These are phyloP conservation scores for Triplophysa bombifrons DNA, from an alignment of 2,797 vertebrate species.

Conservation along the genomic window DNA sequence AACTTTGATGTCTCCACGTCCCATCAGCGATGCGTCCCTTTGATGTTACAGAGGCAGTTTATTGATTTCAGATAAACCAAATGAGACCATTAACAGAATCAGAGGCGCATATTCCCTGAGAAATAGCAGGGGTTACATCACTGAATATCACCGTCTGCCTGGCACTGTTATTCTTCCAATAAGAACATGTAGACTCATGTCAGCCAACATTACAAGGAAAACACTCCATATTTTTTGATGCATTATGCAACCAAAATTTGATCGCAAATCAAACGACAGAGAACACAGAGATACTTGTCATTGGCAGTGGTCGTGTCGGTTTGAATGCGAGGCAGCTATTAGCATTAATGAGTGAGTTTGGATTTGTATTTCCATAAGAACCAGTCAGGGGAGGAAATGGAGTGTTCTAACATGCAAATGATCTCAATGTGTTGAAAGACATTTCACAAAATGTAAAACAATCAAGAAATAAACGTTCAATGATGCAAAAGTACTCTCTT, in stretches of 20 bases:
- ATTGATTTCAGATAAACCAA: constrained; percentile 58
- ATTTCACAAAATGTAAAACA: constrained; percentile 53
- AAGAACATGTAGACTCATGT: not conserved
- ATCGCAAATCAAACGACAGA: not conserved
- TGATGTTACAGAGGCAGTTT: constrained; percentile 63
- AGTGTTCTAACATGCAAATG: constrained; percentile 51
- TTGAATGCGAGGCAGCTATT: constrained; percentile 36
- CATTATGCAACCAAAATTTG: not conserved
- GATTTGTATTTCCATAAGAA: constrained; percentile 28
- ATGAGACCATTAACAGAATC: constrained; percentile 55
- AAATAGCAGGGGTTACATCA: constrained; percentile 31
- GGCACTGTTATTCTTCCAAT: constrained; percentile 15
- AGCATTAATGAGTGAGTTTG: constrained; percentile 49
- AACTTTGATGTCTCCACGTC: constrained; percentile 62
- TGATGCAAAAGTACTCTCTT: not conserved
- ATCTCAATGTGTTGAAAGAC: not conserved
- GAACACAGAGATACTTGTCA: not conserved
- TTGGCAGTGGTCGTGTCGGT: constrained; percentile 19
- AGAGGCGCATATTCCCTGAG: constrained; percentile 36
- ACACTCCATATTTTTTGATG: not conserved
- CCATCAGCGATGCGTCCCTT: constrained; percentile 58
- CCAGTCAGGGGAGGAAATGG: constrained; percentile 18
- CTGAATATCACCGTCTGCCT: constrained; percentile 22
- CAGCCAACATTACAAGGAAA: not conserved
- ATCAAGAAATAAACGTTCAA: constrained; percentile 42